These are phyloP conservation scores for Drosophila parvula DNA, from an alignment of 1,140 invertebrate genomes.

Conservation along the genomic window DNA sequence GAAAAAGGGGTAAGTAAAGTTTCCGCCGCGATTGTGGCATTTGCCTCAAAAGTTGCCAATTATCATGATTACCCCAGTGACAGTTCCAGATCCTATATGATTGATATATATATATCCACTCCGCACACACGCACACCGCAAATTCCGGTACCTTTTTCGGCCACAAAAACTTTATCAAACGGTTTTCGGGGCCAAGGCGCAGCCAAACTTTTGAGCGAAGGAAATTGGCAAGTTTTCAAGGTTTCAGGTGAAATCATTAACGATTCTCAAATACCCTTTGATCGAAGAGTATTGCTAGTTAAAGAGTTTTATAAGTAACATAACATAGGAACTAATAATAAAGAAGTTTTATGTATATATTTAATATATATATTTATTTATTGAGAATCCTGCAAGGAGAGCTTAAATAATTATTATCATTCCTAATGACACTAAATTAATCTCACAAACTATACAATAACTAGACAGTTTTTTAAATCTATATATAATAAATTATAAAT, in stretches of 20 bases:
- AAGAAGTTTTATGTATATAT: too few species aligned
- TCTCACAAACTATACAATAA: too few species aligned
- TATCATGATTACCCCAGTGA: conserved; percentile 37
- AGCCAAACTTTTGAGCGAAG: conserved; percentile 9
- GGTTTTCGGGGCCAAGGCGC: conserved; percentile 25
- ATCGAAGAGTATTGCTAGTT: too few species aligned
- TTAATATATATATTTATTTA: too few species aligned
- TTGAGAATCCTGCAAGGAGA: too few species aligned
- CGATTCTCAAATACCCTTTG: not conserved
- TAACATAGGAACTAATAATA: too few species aligned
- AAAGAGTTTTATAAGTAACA: too few species aligned
- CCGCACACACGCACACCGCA: not conserved
- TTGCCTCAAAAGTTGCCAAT: conserved; percentile 25
- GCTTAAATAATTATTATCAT: too few species aligned
- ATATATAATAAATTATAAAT: too few species aligned
- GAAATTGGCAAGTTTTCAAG: not conserved
- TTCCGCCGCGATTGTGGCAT: not conserved
- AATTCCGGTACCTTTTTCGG: not conserved
- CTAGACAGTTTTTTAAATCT: not conserved
- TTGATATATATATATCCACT: conserved; percentile 32
- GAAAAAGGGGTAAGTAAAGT: not conserved
- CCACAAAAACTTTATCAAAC: conserved; percentile 47
- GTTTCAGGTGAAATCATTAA: not conserved
- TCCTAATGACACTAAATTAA: too few species aligned
- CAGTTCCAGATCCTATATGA: conserved; percentile 18